Conservation (phyloP, 2,797 vertebrate genomes). For the Orientallactaga sibirica region DNA sequence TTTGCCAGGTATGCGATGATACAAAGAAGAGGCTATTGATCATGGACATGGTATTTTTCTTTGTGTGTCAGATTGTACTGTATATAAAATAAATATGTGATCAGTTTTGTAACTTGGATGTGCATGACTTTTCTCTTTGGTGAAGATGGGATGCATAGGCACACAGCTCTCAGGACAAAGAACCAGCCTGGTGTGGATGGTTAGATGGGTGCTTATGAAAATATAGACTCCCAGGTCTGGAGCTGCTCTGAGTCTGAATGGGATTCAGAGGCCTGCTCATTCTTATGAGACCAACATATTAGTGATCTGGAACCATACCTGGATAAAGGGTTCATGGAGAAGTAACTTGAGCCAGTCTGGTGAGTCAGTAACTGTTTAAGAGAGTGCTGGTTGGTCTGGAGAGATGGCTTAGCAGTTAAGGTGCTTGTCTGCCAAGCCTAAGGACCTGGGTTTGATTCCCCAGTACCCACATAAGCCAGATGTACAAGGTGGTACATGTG, state of each 20-base stretch:
- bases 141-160: not conserved
- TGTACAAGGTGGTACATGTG: too few species aligned
- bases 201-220: not conserved
- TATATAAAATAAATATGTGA: slow-evolving; percentile 58
- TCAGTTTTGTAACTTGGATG: not conserved
- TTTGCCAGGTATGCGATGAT: not conserved
- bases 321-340: not conserved
- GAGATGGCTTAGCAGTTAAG: too few species aligned
- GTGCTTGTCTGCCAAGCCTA: too few species aligned
- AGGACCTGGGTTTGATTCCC: too few species aligned
- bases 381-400: not conserved
- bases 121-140: not conserved
- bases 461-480: too few species aligned
- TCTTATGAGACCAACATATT: not conserved
- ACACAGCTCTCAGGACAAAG: not conserved
- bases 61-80: not conserved
- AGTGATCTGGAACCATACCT: not conserved
- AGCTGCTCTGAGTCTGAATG: not conserved
- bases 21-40: not conserved
- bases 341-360: not conserved
- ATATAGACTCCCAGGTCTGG: not conserved
- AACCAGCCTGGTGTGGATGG: not conserved
- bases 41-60: not conserved
- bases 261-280: not conserved
- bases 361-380: not conserved